Percentiles rank a stretch among this genome's conserved stretches.
phyloP scores from a whole-genome alignment of 2,797 vertebrate species.

The Kryptopterus vitreolus region DNA sequence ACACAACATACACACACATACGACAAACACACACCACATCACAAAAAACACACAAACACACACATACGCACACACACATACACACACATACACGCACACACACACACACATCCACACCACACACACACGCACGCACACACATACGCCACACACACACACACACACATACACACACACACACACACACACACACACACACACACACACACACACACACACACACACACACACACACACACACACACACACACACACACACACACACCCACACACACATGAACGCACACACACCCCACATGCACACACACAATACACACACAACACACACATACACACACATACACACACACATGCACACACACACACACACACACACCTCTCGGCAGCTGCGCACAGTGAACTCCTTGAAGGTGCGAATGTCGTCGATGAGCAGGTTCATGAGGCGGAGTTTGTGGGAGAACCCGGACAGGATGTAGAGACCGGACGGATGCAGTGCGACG shows the following conservation, averaged over 20 bases:
- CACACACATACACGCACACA: not conserved
- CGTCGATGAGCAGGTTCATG: slow-evolving; percentile 88
- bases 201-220: slow-evolving; percentile 52
- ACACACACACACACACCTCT: slow-evolving; percentile 74
- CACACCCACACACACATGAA: slow-evolving; percentile 66
- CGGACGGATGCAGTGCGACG: slow-evolving; percentile 87
- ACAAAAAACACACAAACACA: not conserved
- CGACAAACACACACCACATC: too few species aligned
- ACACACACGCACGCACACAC: not conserved
- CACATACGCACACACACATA: slow-evolving; percentile 52
- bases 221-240: slow-evolving; percentile 47
- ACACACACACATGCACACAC: not conserved
- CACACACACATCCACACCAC: slow-evolving; percentile 73
- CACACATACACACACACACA: not conserved
- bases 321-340: not conserved
- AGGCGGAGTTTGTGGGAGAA: slow-evolving; percentile 90
- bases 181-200: slow-evolving; percentile 63
- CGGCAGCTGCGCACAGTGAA: slow-evolving; percentile 84
- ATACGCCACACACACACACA: too few species aligned
- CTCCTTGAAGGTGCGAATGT: slow-evolving; percentile 85
- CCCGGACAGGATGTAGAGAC: slow-evolving; percentile 87
- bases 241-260: slow-evolving; percentile 62
- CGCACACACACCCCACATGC: too few species aligned
- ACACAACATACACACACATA: not conserved
- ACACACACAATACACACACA: slow-evolving; percentile 53